These are phyloP conservation scores for Chelonia mydas DNA, from an alignment of 2,797 vertebrate genomes.

Conservation along the genomic window DNA sequence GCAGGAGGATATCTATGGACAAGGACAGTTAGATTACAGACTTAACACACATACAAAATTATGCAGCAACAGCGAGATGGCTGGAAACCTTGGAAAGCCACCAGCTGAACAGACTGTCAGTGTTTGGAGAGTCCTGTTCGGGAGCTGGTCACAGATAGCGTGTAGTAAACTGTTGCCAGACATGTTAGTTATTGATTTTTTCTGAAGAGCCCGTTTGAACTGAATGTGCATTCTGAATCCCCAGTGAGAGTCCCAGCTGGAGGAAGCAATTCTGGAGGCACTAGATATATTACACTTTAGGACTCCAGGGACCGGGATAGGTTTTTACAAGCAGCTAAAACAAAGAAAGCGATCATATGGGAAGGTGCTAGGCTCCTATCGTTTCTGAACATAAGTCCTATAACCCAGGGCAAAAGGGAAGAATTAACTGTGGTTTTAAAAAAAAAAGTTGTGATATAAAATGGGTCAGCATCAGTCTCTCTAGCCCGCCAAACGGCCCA, in stretches of 20 bases:
- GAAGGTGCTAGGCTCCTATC: slow-evolving; percentile 80
- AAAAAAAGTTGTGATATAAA: slow-evolving; percentile 55
- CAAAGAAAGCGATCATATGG: slow-evolving; percentile 75
- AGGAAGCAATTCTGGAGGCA: slow-evolving; percentile 63
- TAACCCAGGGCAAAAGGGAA: slow-evolving; percentile 76
- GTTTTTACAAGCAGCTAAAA: slow-evolving; percentile 76
- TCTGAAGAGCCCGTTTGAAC: slow-evolving; percentile 70
- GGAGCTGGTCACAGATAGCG: slow-evolving; percentile 67
- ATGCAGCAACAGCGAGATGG: slow-evolving; percentile 33
- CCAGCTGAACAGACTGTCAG: slow-evolving; percentile 44
- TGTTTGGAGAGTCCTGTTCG: slow-evolving; percentile 58
- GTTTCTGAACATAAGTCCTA: slow-evolving; percentile 76
- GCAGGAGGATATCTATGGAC: slow-evolving; percentile 60
- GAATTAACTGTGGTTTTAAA: slow-evolving; percentile 71
- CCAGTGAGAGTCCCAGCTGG: slow-evolving; percentile 72
- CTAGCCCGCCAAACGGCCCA: slow-evolving; percentile 42
- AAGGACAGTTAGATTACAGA: slow-evolving; percentile 68
- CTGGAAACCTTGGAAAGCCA: slow-evolving; percentile 66
- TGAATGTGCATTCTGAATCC: slow-evolving; percentile 59
- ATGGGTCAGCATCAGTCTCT: slow-evolving; percentile 63
- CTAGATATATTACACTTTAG: slow-evolving; percentile 67
- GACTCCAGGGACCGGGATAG: slow-evolving; percentile 67
- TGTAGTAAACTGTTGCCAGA: slow-evolving; percentile 66
- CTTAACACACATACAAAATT: slow-evolving; percentile 24
- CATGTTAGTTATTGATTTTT: slow-evolving; percentile 65